These are phyloP conservation scores for Perca schrenkii DNA, from an alignment of 2,113 vertebrate species.

Conservation along the genomic window DNA sequence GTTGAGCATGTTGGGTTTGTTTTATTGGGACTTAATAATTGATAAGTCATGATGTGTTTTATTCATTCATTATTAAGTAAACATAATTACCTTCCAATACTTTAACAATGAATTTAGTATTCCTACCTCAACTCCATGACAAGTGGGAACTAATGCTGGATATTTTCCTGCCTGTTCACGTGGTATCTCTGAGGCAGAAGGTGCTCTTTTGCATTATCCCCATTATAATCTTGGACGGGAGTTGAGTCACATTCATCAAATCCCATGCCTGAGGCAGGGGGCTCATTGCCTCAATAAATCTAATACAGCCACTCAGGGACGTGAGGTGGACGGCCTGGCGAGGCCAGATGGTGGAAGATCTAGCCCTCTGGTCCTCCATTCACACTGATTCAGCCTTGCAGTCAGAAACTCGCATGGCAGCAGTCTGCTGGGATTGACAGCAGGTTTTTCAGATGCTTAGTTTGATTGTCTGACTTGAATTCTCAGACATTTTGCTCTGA, in stretches of 20 bases:
- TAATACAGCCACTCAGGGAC: slow-evolving; percentile 72
- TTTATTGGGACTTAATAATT: neutral
- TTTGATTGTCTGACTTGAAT: slow-evolving; percentile 49
- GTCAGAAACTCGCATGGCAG: slow-evolving; percentile 40
- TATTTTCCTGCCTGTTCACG: slow-evolving; percentile 40
- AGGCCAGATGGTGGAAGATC: slow-evolving; percentile 82
- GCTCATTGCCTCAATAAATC: slow-evolving; percentile 83
- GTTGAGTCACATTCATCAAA: slow-evolving; percentile 81
- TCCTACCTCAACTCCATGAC: slow-evolving; percentile 6
- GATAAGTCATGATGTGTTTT: neutral
- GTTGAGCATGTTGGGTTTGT: neutral
- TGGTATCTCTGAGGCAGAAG: slow-evolving; percentile 65
- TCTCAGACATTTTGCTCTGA: slow-evolving; percentile 28
- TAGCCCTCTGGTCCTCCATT: slow-evolving; percentile 65
- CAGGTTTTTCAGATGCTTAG: slow-evolving; percentile 51
- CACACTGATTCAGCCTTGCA: slow-evolving; percentile 60
- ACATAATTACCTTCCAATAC: neutral
- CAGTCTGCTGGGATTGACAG: slow-evolving; percentile 46
- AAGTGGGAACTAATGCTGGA: slow-evolving; percentile 15
- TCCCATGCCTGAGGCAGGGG: slow-evolving; percentile 76
- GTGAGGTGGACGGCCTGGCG: slow-evolving; percentile 66
- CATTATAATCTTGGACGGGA: slow-evolving; percentile 80
- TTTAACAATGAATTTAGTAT: slow-evolving; percentile 16
- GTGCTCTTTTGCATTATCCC: slow-evolving; percentile 80
- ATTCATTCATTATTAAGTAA: slow-evolving; percentile 21